Evolutionary conservation across 2,888 invertebrate species (phyloP).

Genomic region (Odontocolon sp.): DNA sequence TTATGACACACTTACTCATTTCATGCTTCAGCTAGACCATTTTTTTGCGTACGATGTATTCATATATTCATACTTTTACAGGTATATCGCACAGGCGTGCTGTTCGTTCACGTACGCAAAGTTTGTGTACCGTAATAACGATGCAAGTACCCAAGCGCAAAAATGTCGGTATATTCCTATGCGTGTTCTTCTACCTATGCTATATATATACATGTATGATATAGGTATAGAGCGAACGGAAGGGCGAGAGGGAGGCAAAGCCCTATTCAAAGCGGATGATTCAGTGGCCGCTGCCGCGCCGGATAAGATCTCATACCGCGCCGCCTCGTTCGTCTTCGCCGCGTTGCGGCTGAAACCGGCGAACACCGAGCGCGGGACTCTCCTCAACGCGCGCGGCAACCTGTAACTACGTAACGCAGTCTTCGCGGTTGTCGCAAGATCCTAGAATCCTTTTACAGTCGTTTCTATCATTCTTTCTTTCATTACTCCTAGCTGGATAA

Average conservation of each 20-base stretch:
- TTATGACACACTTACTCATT: too few species aligned
- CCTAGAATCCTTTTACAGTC: not conserved
- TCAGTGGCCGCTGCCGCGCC: slow-evolving; percentile 78
- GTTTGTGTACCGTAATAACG: slow-evolving; percentile 42
- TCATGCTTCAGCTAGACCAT: too few species aligned
- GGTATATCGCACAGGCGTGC: slow-evolving; percentile 50
- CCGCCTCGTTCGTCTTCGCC: slow-evolving; percentile 75
- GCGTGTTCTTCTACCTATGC: slow-evolving; percentile 27
- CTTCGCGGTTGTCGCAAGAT: slow-evolving; percentile 31
- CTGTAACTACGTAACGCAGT: slow-evolving; percentile 75
- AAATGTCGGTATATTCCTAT: slow-evolving; percentile 27
- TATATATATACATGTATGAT: slow-evolving; percentile 44
- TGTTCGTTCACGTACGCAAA: slow-evolving; percentile 29
- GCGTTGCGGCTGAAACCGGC: slow-evolving; percentile 57
- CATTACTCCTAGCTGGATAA: slow-evolving; percentile 42
- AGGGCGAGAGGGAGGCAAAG: slow-evolving; percentile 73
- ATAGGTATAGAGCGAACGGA: slow-evolving; percentile 69
- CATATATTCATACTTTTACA: slow-evolving; percentile 39
- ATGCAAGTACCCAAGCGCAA: slow-evolving; percentile 14
- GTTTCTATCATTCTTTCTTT: slow-evolving; percentile 65
- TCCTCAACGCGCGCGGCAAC: slow-evolving; percentile 69
- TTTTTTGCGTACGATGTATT: slow-evolving; percentile 5
- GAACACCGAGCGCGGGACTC: slow-evolving; percentile 25
- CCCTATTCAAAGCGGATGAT: slow-evolving; percentile 81
- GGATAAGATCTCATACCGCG: slow-evolving; percentile 79